Percentiles rank a stretch among this genome's conserved stretches.
These are phyloP conservation scores for Caenorhabditis macrosperma DNA, from an alignment of 2,888 invertebrate genomes.

Conservation along the genomic window DNA sequence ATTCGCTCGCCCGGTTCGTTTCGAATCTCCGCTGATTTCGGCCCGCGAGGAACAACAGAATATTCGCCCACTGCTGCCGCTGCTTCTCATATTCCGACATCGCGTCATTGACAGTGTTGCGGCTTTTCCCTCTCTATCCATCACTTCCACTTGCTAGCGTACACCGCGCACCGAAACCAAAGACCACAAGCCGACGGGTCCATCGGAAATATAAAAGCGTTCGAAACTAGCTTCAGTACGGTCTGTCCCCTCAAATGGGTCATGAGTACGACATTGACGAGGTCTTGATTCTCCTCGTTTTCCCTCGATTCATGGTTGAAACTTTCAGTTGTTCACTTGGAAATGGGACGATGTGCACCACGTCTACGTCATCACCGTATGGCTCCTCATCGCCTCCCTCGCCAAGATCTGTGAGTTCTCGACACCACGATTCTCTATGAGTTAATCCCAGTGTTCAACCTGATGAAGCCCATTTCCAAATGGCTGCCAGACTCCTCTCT, in stretches of 20 bases:
- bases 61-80: background rate
- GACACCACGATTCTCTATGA: background rate
- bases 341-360: constrained; percentile 68
- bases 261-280: constrained; percentile 50
- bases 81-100: background rate
- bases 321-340: constrained; percentile 57
- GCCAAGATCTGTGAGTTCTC: constrained; percentile 67
- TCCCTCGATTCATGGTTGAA: background rate
- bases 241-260: constrained; percentile 29
- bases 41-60: background rate
- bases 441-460: constrained; percentile 64
- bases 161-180: constrained; percentile 49
- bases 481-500: constrained; percentile 96
- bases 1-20: constrained; percentile 6
- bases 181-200: constrained; percentile 18
- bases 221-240: background rate
- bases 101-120: constrained; percentile 48
- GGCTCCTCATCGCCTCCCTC: constrained; percentile 66
- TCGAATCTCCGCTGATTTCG: constrained; percentile 28
- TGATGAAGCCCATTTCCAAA: constrained; percentile 62
- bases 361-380: constrained; percentile 62
- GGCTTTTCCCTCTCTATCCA: constrained; percentile 16
- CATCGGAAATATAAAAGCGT: constrained; percentile 29
- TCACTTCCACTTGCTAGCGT: constrained; percentile 18
- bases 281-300: constrained; percentile 9